Conservation (phyloP, 2,113 vertebrate species). For the Pseudorhombus dupliciocellatus region DNA sequence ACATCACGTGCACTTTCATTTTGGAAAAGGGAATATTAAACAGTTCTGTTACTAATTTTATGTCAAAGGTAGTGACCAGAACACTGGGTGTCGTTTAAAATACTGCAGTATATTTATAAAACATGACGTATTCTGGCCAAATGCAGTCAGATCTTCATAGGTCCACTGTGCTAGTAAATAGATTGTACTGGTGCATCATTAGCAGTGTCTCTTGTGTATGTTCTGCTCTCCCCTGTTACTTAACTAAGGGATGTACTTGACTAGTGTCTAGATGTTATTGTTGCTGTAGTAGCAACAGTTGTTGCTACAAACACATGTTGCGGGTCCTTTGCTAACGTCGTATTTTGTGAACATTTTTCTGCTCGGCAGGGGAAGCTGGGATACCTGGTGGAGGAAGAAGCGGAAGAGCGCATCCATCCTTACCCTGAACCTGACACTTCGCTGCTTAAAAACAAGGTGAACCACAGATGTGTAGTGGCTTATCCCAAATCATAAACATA, state of each 20-base stretch:
- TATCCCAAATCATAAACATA: slow-evolving; percentile 65
- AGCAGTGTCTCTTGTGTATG: slow-evolving; percentile 61
- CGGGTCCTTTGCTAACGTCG: slow-evolving; percentile 71
- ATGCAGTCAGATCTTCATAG: slow-evolving; percentile 14
- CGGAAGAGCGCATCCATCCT: slow-evolving; percentile 82
- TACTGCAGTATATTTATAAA: slow-evolving; percentile 1
- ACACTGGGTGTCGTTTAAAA: background rate
- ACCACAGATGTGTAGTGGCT: slow-evolving; percentile 98
- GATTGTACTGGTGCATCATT: slow-evolving; percentile 66
- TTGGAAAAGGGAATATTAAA: slow-evolving; percentile 61
- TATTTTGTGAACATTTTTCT: slow-evolving; percentile 77
- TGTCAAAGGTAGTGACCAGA: slow-evolving; percentile 1
- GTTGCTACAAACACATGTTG: slow-evolving; percentile 49
- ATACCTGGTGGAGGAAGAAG: slow-evolving; percentile 83
- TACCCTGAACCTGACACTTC: slow-evolving; percentile 86
- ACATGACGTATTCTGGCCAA: slow-evolving; percentile 25
- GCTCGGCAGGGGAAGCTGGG: slow-evolving; percentile 84
- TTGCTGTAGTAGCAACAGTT: slow-evolving; percentile 34
- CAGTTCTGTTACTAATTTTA: slow-evolving; percentile 29
- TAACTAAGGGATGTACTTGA: slow-evolving; percentile 53
- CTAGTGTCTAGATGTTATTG: slow-evolving; percentile 46
- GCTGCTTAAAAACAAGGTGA: slow-evolving; percentile 99
- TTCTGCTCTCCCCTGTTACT: slow-evolving; percentile 72
- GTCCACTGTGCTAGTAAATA: slow-evolving; percentile 53
- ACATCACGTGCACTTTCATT: slow-evolving; percentile 30